A percentile compares a stretch with the other conserved stretches of the same genome.
phyloP scores from a whole-genome alignment of 2,888 invertebrate species.

The Diadromus collaris region DNA sequence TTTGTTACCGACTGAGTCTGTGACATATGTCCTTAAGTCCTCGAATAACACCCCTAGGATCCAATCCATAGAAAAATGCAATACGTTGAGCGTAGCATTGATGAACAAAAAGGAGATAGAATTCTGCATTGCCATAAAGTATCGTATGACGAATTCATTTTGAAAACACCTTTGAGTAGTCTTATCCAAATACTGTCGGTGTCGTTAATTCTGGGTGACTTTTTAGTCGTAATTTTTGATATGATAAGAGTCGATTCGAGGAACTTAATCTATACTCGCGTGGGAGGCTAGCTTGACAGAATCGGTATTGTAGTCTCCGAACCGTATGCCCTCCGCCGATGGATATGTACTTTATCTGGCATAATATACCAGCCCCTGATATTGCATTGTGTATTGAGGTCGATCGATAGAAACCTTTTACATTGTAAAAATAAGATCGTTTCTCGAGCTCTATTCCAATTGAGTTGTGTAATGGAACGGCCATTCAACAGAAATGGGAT shows the following conservation, averaged over 20 bases:
- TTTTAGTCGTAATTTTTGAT: not conserved
- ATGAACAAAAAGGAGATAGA: not conserved
- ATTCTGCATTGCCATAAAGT: not conserved
- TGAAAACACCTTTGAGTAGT: not conserved
- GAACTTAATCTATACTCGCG: not conserved
- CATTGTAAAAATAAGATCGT: slow-evolving; percentile 10
- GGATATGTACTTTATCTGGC: slow-evolving; percentile 10
- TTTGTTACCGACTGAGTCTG: too few relatives aligned
- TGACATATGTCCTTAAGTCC: too few relatives aligned
- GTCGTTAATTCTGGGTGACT: not conserved
- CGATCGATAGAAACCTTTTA: slow-evolving; percentile 17
- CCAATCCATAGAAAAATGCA: too few relatives aligned
- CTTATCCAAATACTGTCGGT: not conserved
- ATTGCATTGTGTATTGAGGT: slow-evolving; percentile 4
- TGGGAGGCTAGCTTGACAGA: not conserved
- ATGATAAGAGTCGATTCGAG: not conserved
- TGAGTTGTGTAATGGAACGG: not conserved
- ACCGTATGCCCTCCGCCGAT: not conserved
- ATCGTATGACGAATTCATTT: not conserved
- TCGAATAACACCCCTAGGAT: too few relatives aligned
- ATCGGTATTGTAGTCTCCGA: not conserved
- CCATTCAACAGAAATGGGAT: slow-evolving; percentile 16
- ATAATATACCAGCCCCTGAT: slow-evolving; percentile 9
- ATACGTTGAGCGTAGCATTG: too few relatives aligned
- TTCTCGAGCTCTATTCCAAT: slow-evolving; percentile 9